These are phyloP conservation scores for Drosophila subquinaria DNA, from an alignment of 2,888 invertebrate species.

Conservation along the genomic window DNA sequence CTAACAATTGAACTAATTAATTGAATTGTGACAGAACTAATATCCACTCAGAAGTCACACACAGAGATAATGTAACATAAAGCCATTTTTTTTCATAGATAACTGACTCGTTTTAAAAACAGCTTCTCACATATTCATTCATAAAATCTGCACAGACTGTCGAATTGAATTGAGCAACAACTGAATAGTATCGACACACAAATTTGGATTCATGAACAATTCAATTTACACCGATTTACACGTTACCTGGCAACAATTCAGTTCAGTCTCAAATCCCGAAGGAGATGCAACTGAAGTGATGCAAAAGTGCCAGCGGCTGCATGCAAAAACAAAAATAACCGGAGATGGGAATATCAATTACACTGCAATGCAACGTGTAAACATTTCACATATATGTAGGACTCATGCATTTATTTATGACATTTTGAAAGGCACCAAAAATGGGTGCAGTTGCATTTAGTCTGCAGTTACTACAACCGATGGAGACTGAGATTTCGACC, in stretches of 20 bases:
- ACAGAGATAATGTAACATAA: not conserved
- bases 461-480: not conserved
- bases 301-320: not conserved
- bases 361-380: slow-evolving; percentile 62
- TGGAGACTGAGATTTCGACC: not conserved
- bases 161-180: not conserved
- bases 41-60: not conserved
- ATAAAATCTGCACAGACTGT: not conserved
- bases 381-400: slow-evolving; percentile 33
- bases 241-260: slow-evolving; percentile 1
- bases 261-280: not conserved
- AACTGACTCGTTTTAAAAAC: not conserved
- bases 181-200: not conserved
- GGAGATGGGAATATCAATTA: slow-evolving; percentile 71
- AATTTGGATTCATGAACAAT: not conserved
- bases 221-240: not conserved
- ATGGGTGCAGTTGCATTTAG: not conserved
- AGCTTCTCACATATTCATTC: not conserved
- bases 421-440: slow-evolving; percentile 43
- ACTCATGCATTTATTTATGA: slow-evolving; percentile 78
- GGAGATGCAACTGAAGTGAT: not conserved
- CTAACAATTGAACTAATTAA: too few relatives aligned
- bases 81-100: not conserved
- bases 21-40: not conserved
- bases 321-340: slow-evolving; percentile 14